These are phyloP conservation scores for Bubo bubo DNA, from an alignment of 2,113 vertebrate species.

Conservation along the genomic window DNA sequence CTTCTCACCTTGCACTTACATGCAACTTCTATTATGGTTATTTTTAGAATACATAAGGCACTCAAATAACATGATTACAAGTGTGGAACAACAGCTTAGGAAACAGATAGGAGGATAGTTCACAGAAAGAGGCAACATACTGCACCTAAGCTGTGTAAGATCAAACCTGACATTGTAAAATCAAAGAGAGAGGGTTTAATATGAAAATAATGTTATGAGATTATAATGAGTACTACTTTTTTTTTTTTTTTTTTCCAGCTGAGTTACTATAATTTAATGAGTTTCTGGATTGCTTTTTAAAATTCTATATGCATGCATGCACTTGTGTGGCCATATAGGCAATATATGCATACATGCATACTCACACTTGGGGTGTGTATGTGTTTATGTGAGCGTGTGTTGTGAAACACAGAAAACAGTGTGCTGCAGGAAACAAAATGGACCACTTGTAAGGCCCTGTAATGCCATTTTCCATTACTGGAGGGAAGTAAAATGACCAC, in stretches of 20 bases:
- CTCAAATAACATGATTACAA: constrained; percentile 63
- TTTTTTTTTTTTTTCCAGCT: not conserved
- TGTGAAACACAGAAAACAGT: not conserved
- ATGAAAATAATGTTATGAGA: not conserved
- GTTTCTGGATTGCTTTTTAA: not conserved
- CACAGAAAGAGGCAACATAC: constrained; percentile 26
- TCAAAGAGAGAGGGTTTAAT: not conserved
- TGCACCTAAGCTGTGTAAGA: constrained; percentile 29
- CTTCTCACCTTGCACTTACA: constrained; percentile 66
- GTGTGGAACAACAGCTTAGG: constrained; percentile 57
- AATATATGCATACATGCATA: not conserved
- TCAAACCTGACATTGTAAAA: constrained; percentile 35
- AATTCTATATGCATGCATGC: not conserved
- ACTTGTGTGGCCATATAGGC: not conserved
- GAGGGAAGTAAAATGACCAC: not conserved
- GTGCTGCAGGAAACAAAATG: not conserved
- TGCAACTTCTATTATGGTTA: constrained; percentile 53
- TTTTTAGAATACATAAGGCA: constrained; percentile 61
- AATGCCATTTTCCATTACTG: not conserved
- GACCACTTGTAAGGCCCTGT: not conserved
- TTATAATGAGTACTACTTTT: not conserved
- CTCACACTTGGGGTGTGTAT: not conserved
- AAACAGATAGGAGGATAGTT: constrained; percentile 45
- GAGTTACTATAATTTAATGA: not conserved
- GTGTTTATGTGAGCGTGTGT: not conserved